Base-by-base conservation (phyloP, 2,888 invertebrate species). In the Meiosimyza platycephala region DNA sequence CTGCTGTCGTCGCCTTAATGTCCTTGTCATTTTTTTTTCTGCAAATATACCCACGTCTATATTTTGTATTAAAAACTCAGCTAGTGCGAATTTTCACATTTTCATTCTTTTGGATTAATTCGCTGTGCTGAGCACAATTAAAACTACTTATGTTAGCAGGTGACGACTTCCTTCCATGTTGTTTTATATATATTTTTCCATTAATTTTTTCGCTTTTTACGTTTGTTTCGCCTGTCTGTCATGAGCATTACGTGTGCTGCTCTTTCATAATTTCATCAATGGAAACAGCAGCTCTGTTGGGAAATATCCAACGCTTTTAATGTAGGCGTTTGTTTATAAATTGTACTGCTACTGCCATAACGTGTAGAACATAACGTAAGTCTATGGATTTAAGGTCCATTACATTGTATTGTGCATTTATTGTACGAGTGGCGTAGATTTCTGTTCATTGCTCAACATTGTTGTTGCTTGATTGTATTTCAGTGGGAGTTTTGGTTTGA, bases 261-360 rank as follows among this genome's bases (percentile, higher is more conserved):
- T 28, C 18, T 18, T 47, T 47, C 63, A 6, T 18, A 28, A 63
- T 40, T 63, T 63, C 47, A 63, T 63, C 63, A 63, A 63, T 63
- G 63, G 63, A 6, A 18, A 63, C 12, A 57, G 63, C 18, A 40
- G 40, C 9, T 40, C 40, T 40, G 9, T 9, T 40, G 40, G 40
- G 40, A 40, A 40, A 9, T 5, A 40, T 40, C 40, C 33, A 40
- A 28, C 60, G 60, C 63, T 71, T 78, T 71, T 75, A 69, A 69
- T 55, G 78, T 76, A 76, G 80, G 80, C 81, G 82, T 81, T 79
- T 82, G 82, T 82, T 82, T 81, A 82, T 79, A 72, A 28, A 63
- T 12, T 63, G 13, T 40, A 13, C 47, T 16, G 63, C 63, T 13
- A 48, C 13, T n/a, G 33, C n/a, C n/a, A 47, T 18, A 63, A 48